Base-by-base conservation (phyloP, 2,797 vertebrate genomes). In the Sebastolobus alascanus region DNA sequence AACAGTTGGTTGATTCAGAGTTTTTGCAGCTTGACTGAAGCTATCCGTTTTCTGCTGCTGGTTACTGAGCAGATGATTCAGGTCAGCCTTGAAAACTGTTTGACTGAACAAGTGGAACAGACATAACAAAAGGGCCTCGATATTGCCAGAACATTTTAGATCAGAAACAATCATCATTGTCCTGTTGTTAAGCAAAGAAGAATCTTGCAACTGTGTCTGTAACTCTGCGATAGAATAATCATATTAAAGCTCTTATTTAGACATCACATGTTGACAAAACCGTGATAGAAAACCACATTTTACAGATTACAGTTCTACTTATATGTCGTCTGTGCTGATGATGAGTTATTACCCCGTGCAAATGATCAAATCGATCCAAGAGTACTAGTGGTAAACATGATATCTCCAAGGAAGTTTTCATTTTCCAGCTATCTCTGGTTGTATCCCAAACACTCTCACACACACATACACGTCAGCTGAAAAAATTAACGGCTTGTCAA, bases 21-120 rank as follows among this genome's bases (percentile, higher is more conserved):
- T 29, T 37, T 54, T 68, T 68, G 31, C 66, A 54, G 29, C 66
- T 68, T 54, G 20, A 68, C 66, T 35, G 66, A 52, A 33, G 29
- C 20, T 7, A 13, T 67, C 6, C 11, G 33, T 46, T 55, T 31
- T 40, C 11, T n/a, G 4, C 16, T 29, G 43, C 16, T 22, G 18
- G 18, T 69, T 63, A 27, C 31, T 31, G 35, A 63, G 40, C 12
- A 29, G 31, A 67, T 46, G 61, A 60, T 18, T 61, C 3, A 9
- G 22, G 8, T 20, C 16, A 50, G 8, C n/a, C 22, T 65, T 22
- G 9, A 68, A 16, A 67, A 18, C 10, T n/a, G 18, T 55, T 64
- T 56, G 25, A 59, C 14, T 20, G 38, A 37, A 10, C 4, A 27
- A 11, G 2, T 66, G 12, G n/a, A 72, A 50, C 27, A 37, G n/a